These are phyloP conservation scores for Leucoraja erinaceus DNA, from an alignment of 2,113 vertebrate genomes.

Conservation along the genomic window DNA sequence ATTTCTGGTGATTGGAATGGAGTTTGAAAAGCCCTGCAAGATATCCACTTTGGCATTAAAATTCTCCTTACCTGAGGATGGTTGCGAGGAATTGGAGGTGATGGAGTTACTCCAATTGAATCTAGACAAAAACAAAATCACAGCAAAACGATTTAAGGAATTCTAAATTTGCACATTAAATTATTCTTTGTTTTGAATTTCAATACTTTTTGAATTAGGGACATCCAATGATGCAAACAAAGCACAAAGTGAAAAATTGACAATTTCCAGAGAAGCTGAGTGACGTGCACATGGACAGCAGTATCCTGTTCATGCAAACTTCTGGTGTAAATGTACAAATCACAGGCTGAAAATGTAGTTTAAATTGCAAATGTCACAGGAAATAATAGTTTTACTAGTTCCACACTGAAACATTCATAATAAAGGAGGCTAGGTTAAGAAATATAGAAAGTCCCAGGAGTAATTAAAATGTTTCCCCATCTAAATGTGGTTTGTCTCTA, in stretches of 20 bases:
- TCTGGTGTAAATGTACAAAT: background rate
- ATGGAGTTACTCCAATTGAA: conserved; percentile 35
- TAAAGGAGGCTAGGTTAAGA: background rate
- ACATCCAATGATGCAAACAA: background rate
- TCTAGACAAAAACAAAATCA: conserved; percentile 5
- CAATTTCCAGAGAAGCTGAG: background rate
- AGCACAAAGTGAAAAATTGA: background rate
- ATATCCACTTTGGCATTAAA: background rate
- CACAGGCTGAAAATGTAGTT: background rate
- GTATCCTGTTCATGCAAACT: background rate
- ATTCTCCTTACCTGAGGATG: conserved; percentile 52
- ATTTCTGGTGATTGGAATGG: background rate
- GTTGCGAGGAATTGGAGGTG: conserved; percentile 45
- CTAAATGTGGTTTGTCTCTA: too few relatives aligned
- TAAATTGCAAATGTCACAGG: conserved; percentile 10
- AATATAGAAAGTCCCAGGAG: background rate
- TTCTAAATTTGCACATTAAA: background rate
- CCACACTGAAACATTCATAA: background rate
- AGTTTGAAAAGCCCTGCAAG: background rate
- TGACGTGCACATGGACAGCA: background rate
- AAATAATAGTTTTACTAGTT: background rate
- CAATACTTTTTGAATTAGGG: background rate
- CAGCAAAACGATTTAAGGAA: background rate
- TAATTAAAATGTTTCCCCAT: background rate
- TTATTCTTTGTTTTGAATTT: background rate